Evolutionary conservation across 2,797 vertebrate genomes (phyloP).

Genomic region (Enteromius trimaculatus): DNA sequence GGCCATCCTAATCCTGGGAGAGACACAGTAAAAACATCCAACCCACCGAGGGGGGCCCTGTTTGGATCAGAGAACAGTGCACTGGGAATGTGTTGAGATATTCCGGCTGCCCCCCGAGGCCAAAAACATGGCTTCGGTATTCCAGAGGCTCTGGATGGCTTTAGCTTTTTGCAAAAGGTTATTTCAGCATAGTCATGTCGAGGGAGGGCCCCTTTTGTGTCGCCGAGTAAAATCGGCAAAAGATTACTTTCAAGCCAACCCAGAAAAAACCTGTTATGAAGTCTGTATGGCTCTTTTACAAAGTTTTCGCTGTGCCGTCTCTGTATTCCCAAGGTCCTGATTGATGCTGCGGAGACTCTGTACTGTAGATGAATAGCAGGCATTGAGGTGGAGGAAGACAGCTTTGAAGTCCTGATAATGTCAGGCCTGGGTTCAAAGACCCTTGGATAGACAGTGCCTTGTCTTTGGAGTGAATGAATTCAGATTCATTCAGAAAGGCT

Average conservation of each 20-base stretch:
- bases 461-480: slow-evolving; percentile 75
- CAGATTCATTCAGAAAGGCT: slow-evolving; percentile 69
- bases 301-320: slow-evolving; percentile 46
- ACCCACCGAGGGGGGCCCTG: slow-evolving; percentile 49
- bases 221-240: slow-evolving; percentile 34
- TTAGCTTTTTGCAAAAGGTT: slow-evolving; percentile 37
- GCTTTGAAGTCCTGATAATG: slow-evolving; percentile 78
- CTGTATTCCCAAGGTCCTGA: slow-evolving; percentile 62
- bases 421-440: slow-evolving; percentile 75
- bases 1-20: slow-evolving; percentile 74
- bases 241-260: slow-evolving; percentile 34
- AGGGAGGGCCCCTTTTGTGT: slow-evolving; percentile 52
- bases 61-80: slow-evolving; percentile 61
- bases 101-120: slow-evolving; percentile 66
- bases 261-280: slow-evolving; percentile 43
- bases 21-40: slow-evolving; percentile 75
- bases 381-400: slow-evolving; percentile 64
- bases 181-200: slow-evolving; percentile 53
- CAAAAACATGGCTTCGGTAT: slow-evolving; percentile 72
- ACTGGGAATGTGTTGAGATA: slow-evolving; percentile 76
- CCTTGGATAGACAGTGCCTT: slow-evolving; percentile 71
- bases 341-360: slow-evolving; percentile 62
- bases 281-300: slow-evolving; percentile 48
- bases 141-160: slow-evolving; percentile 58
- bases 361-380: slow-evolving; percentile 68